Evolutionary conservation across 2,888 invertebrate genomes (phyloP).

Genomic region (Amphipyra berbera): DNA sequence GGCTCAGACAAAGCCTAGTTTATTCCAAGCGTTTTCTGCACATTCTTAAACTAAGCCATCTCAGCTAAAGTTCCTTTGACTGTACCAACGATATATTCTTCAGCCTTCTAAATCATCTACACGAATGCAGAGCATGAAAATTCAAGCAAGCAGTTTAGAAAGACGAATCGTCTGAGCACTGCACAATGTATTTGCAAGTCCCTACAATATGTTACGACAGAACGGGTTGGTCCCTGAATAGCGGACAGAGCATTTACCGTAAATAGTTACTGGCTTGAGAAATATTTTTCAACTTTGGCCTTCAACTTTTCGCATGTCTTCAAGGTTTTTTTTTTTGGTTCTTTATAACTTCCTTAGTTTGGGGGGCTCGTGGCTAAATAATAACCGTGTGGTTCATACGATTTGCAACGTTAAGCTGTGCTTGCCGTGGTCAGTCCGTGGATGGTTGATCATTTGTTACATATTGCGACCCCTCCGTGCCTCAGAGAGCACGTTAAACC

Average conservation of each 20-base stretch:
- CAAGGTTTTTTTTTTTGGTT: neutral
- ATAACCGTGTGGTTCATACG: too few species aligned
- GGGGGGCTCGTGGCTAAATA: too few species aligned
- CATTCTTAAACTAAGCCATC: neutral
- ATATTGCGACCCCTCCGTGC: too few species aligned
- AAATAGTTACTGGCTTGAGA: neutral
- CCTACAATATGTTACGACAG: conserved; percentile 1
- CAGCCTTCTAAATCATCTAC: neutral
- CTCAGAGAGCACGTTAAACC: too few species aligned
- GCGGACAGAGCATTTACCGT: neutral
- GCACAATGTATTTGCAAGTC: neutral
- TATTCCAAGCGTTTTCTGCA: conserved; percentile 13
- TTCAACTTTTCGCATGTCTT: neutral
- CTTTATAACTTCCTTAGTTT: neutral
- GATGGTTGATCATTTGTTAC: too few species aligned
- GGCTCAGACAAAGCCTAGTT: conserved; percentile 4
- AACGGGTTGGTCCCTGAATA: neutral
- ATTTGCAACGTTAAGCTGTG: too few species aligned
- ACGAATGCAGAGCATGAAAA: neutral
- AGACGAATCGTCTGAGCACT: neutral
- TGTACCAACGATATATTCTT: neutral
- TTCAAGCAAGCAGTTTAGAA: neutral
- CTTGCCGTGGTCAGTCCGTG: too few species aligned
- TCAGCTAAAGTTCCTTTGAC: neutral
- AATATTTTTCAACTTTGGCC: neutral